Conservation (phyloP, 2,113 vertebrate genomes). For the Calidris pygmaea region DNA sequence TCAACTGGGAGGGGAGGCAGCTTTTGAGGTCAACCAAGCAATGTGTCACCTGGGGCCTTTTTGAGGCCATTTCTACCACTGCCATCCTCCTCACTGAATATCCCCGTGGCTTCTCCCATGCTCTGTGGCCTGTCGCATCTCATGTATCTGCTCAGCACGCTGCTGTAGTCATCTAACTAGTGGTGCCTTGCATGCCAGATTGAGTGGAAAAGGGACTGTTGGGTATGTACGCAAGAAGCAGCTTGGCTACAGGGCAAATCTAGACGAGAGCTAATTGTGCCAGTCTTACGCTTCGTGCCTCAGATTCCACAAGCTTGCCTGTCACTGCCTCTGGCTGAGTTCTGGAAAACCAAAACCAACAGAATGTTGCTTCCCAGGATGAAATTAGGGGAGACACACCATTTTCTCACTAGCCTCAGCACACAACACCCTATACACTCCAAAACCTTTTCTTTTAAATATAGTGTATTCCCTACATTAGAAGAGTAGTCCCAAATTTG, state of each 20-base stretch:
- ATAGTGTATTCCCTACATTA: neutral
- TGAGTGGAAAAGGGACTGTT: neutral
- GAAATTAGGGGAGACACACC: neutral
- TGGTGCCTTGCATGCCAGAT: neutral
- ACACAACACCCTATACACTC: no score
- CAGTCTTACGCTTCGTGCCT: neutral
- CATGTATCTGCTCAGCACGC: neutral
- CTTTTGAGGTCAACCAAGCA: neutral
- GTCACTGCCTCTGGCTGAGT: neutral
- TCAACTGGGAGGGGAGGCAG: neutral
- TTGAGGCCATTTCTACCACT: neutral
- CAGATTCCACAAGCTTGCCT: neutral
- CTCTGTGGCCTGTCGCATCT: neutral
- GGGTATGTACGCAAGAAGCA: neutral
- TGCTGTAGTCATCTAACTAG: neutral
- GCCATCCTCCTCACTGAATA: neutral
- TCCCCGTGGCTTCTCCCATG: accelerated
- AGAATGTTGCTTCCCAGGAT: neutral
- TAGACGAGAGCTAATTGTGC: neutral
- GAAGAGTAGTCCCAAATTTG: neutral
- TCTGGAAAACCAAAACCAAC: neutral
- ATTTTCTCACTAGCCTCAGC: neutral
- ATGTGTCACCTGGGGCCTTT: neutral
- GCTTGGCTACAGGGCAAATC: neutral
- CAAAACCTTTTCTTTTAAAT: neutral